These are phyloP conservation scores for Cygnus buccinator DNA, from an alignment of 2,113 vertebrate genomes.

Conservation along the genomic window DNA sequence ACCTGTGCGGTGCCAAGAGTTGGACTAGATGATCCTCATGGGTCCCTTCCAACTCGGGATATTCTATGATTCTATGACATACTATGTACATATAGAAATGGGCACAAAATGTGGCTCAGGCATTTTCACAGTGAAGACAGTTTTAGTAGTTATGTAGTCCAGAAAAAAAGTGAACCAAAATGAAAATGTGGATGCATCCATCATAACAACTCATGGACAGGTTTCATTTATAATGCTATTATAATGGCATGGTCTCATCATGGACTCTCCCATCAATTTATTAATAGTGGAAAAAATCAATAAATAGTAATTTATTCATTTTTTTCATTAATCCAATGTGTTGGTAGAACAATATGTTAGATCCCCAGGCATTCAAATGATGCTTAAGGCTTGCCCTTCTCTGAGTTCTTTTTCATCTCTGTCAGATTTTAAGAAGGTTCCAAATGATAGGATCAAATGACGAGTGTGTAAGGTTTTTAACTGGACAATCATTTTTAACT, in stretches of 20 bases:
- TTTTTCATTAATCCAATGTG: conserved; percentile 20
- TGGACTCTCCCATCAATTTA: not conserved
- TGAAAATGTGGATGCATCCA: not conserved
- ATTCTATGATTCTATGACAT: not conserved
- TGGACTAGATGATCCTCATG: too few species aligned
- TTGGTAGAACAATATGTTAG: not conserved
- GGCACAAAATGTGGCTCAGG: not conserved
- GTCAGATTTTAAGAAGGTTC: not conserved
- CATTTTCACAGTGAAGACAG: not conserved
- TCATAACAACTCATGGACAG: not conserved
- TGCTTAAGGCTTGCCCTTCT: not conserved
- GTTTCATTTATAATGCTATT: not conserved
- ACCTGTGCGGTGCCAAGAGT: too few species aligned
- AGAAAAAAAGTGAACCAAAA: not conserved
- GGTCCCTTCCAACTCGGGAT: too few species aligned
- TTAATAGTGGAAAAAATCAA: not conserved
- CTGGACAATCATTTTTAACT: not conserved
- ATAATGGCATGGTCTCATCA: not conserved
- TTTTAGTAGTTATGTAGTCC: not conserved
- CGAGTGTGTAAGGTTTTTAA: not conserved
- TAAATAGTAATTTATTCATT: not conserved
- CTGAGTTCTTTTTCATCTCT: not conserved
- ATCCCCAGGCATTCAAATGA: not conserved
- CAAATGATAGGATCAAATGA: not conserved
- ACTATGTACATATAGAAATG: not conserved